phyloP scores from a whole-genome alignment of 2,113 vertebrate species.

The Oncorhynchus nerka region DNA sequence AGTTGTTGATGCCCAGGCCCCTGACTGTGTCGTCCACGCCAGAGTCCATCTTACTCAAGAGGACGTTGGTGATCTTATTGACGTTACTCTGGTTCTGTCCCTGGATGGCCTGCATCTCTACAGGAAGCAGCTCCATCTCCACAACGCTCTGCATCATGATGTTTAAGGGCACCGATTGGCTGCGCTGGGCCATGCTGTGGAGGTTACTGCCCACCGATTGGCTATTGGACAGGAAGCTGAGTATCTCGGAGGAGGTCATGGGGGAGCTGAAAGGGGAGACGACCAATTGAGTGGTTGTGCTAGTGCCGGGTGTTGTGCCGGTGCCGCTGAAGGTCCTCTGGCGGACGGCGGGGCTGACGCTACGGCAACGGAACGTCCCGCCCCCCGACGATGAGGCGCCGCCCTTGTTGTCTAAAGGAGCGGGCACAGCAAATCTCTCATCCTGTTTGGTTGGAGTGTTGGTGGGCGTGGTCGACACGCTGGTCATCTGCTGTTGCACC shows the following conservation, averaged over 20 bases:
- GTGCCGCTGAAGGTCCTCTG: conserved; percentile 87
- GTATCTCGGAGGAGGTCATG: conserved; percentile 80
- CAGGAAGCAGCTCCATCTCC: no score
- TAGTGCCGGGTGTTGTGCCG: conserved; percentile 62
- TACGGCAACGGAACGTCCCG: conserved; percentile 88
- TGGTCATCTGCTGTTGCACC: conserved; percentile 85
- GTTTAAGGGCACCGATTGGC: conserved; percentile 92
- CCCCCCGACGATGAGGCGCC: conserved; percentile 66
- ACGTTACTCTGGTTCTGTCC: conserved; percentile 53
- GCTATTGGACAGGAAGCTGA: conserved; percentile 82
- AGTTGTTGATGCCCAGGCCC: conserved; percentile 95
- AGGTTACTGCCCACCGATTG: conserved; percentile 66
- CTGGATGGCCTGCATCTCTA: conserved; percentile 77
- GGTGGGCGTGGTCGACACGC: conserved; percentile 80
- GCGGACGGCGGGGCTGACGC: conserved; percentile 94
- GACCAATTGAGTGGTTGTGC: conserved; percentile 63
- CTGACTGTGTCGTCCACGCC: conserved; percentile 91
- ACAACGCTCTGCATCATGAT: conserved; percentile 94
- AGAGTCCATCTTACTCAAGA: conserved; percentile 95
- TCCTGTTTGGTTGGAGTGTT: conserved; percentile 76
- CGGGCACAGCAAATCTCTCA: conserved; percentile 95
- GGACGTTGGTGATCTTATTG: conserved; percentile 85
- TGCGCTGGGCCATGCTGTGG: conserved; percentile 91
- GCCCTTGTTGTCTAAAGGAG: conserved; percentile 91
- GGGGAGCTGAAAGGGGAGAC: conserved; percentile 86